Base-by-base conservation (phyloP, 2,888 invertebrate genomes). In the Lamellibrachia satsuma region DNA sequence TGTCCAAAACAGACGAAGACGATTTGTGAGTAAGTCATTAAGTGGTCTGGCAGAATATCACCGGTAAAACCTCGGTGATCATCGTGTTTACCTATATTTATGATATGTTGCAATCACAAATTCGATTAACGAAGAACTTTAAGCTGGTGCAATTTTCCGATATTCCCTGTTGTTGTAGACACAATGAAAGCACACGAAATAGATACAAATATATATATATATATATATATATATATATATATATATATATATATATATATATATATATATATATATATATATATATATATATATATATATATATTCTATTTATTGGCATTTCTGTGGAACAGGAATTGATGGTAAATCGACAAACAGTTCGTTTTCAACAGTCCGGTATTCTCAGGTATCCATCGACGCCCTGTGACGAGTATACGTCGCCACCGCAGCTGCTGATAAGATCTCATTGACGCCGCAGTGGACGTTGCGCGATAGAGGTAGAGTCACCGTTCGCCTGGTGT, bases 321-420 rank as follows among this genome's bases (percentile, higher is more conserved):
- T 57, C 11, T 57, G 22, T 75, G n/a, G 22, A 75, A 75, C 75
- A 75, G 11, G 75, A 75, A 75, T 75, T 75, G 75, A 22, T n/a
- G 75, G 75, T 75, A 75, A 75, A 75, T 75, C 75, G 75, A 22
- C 75, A n/a, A 75, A 75, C 75, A 75, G 75, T 75, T 75, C 75
- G 75, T 75, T 75, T 75, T 75, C 75, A 75, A 75, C 15, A 15
- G 75, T 75, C 75, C 22, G 75, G 75, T 75, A 75, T 75, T 75
- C n/a, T 75, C 75, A 75, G 75, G 75, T n/a, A 75, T 75, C 75
- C 75, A 75, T 75, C 75, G 6, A 39, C n/a, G 15, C 15, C 15
- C 22, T 15, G 75, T 22, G 75, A 75, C 75, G 75, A 75, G 75
- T 22, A 22, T 15, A 75, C 22, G 75, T 22, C 75, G 75, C 22